Percentiles rank a stretch among this genome's conserved stretches.
These are phyloP conservation scores for Halcyon badia DNA, from an alignment of 2,797 vertebrate genomes.

Conservation along the genomic window DNA sequence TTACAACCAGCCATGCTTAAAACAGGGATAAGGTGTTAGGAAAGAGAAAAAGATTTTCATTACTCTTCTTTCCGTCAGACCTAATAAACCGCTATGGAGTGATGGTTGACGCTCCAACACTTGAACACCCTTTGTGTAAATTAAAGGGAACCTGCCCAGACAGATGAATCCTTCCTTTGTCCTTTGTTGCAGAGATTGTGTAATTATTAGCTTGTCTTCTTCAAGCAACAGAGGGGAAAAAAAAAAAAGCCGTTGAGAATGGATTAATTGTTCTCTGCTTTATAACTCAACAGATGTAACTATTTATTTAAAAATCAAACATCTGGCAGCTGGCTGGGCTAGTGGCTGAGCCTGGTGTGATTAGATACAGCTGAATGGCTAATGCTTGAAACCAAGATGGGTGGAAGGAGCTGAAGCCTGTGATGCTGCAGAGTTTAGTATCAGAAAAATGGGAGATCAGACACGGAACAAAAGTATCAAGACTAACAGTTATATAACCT, in stretches of 20 bases:
- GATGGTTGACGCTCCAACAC: background rate
- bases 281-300: background rate
- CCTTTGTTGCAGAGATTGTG: background rate
- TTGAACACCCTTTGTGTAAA: rapidly evolving
- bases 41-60: background rate
- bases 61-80: background rate
- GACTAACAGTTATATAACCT: background rate
- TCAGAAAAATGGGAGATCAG: background rate
- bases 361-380: background rate
- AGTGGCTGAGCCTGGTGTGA: background rate
- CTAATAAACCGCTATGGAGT: background rate
- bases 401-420: background rate
- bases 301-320: slow-evolving; percentile 32
- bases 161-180: background rate
- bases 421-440: background rate
- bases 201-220: background rate
- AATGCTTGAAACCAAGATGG: background rate
- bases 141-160: background rate
- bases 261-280: background rate
- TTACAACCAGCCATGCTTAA: background rate
- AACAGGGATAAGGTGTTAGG: background rate
- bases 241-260: background rate
- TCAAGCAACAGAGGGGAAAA: background rate
- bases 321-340: slow-evolving; percentile 23
- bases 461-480: background rate